phyloP scores from a whole-genome alignment of 2,888 invertebrate species.

The Argynnis bischoffii region DNA sequence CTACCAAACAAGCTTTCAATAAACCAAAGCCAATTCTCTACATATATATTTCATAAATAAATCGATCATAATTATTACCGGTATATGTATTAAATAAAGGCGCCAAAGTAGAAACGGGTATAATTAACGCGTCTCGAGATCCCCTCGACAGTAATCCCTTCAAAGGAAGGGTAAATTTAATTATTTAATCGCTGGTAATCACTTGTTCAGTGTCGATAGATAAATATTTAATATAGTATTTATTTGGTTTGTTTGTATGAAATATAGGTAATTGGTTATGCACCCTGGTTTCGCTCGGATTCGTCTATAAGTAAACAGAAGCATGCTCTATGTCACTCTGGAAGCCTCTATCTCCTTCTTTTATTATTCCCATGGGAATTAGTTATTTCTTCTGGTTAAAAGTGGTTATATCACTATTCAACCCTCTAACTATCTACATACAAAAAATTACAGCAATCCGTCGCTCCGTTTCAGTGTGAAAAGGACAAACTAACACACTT shows the following conservation, averaged over 20 bases:
- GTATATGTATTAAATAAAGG: conserved; percentile 45
- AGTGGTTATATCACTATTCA: no score
- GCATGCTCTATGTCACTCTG: no score
- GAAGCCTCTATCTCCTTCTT: no score
- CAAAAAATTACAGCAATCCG: no score
- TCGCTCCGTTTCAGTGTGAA: no score
- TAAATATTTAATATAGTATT: background rate
- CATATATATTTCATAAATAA: background rate
- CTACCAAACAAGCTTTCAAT: no score
- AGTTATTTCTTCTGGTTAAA: no score
- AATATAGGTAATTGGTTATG: background rate
- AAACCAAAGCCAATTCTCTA: background rate
- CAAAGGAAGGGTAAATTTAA: conserved; percentile 47
- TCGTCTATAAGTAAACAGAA: background rate
- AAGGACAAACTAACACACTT: no score
- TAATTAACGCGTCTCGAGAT: conserved; percentile 52
- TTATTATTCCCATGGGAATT: no score
- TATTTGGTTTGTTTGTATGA: conserved; percentile 3
- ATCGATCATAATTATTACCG: conserved; percentile 9
- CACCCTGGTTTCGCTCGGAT: background rate
- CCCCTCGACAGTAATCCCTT: conserved; percentile 49
- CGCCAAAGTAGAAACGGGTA: conserved; percentile 45
- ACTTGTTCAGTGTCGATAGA: conserved; percentile 23
- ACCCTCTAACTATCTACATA: no score
- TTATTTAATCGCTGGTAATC: conserved; percentile 44